phyloP scores from a whole-genome alignment of 2,113 vertebrate species.

The Pelecanus crispus region DNA sequence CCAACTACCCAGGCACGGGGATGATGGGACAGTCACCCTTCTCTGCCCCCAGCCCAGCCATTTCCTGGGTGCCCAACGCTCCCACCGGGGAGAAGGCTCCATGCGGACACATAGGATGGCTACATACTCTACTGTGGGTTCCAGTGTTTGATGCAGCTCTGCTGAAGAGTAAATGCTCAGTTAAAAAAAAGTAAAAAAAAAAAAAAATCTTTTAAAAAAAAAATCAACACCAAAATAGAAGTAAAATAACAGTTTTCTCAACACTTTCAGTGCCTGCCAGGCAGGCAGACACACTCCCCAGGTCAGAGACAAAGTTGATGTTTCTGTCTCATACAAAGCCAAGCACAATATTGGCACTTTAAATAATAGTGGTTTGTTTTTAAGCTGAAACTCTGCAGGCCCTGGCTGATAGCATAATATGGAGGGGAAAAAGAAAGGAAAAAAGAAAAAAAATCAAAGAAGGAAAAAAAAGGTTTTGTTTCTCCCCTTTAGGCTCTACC shows the following conservation, averaged over 20 bases:
- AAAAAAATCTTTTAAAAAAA: not conserved
- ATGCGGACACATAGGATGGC: not conserved
- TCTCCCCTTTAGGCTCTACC: not conserved
- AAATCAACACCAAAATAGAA: not conserved
- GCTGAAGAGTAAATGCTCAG: not conserved
- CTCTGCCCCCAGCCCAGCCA: not conserved
- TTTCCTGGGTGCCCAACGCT: not conserved
- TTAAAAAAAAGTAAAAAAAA: not conserved
- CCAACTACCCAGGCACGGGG: accelerated
- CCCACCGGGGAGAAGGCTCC: not conserved
- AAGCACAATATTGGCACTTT: slow-evolving; percentile 43
- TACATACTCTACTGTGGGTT: not conserved
- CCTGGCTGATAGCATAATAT: not conserved
- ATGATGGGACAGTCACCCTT: not conserved
- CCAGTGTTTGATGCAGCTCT: not conserved
- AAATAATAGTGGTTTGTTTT: not conserved
- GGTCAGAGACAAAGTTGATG: slow-evolving; percentile 36
- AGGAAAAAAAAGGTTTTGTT: not conserved
- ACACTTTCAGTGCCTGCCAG: slow-evolving; percentile 25
- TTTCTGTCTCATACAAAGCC: slow-evolving; percentile 19
- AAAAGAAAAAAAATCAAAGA: not conserved
- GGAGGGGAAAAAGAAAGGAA: too few relatives aligned
- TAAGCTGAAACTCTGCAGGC: not conserved
- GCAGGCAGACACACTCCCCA: slow-evolving; percentile 39
- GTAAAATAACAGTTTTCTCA: slow-evolving; percentile 48